phyloP scores from a whole-genome alignment of 2,888 invertebrate genomes.

The Chrysotoxum bicinctum region DNA sequence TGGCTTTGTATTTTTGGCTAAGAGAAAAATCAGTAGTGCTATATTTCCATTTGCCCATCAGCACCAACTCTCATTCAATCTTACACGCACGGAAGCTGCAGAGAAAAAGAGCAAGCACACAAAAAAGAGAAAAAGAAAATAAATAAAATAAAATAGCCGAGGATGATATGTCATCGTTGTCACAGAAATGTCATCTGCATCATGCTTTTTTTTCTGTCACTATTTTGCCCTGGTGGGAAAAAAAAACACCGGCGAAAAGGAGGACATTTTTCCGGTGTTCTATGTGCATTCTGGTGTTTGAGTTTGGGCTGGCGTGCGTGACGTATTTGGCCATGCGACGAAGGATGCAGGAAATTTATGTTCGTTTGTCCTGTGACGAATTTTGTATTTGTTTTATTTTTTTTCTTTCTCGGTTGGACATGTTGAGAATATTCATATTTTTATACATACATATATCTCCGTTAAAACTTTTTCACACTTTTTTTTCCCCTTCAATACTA shows the following conservation, averaged over 20 bases:
- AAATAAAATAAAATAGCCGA: constrained; percentile 33
- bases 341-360: constrained; percentile 63
- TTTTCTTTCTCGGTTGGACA: constrained; percentile 22
- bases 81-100: constrained; percentile 43
- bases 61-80: constrained; percentile 55
- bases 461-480: constrained; percentile 25
- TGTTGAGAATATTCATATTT: constrained; percentile 59
- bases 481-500: not conserved
- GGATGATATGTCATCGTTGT: constrained; percentile 62
- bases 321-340: constrained; percentile 63
- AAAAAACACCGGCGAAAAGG: constrained; percentile 27
- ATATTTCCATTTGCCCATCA: constrained; percentile 60
- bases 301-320: constrained; percentile 66
- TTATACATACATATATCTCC: not conserved
- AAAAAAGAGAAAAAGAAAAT: not conserved
- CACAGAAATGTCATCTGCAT: constrained; percentile 67
- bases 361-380: constrained; percentile 54
- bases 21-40: constrained; percentile 6
- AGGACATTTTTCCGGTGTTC: constrained; percentile 54
- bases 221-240: not conserved
- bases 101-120: not conserved
- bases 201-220: constrained; percentile 13
- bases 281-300: constrained; percentile 32
- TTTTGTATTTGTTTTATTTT: constrained; percentile 48
- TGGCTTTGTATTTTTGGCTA: constrained; percentile 12